Base-by-base conservation (phyloP, 2,113 vertebrate species). In the Eleginops maclovinus region DNA sequence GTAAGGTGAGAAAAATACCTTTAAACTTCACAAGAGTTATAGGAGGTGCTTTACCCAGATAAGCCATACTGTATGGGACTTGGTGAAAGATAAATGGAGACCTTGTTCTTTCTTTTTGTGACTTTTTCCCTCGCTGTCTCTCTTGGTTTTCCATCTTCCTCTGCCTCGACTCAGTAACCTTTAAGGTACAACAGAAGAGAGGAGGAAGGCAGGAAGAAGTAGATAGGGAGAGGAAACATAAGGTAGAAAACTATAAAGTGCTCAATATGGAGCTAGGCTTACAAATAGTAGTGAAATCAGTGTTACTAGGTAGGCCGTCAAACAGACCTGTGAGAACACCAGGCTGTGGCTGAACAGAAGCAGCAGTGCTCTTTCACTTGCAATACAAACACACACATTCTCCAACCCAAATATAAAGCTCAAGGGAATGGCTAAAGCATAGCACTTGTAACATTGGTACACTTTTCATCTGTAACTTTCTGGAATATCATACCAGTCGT, bases 91-190 rank as follows among this genome's bases (percentile, higher is more conserved):
- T 75, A 85, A 89, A 90, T 90, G 77, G 83, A 86, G 59, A 63
- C 60, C 75, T 83, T 75, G 53, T 77, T 88, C 66, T 73, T 85
- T 75, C 28, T 77, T 82, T 76, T 83, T 75, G 79, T 50, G 72
- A 86, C 74, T 84, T 83, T 53, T 64, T 28, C 60, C 21, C 64
- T 66, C 1, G 9, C 76, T 26, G 70, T 87, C 79, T 68, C 71
- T 55, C 16, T 72, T 61, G 83, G 68, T 79, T 83, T 73, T 90
- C 86, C 83, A 87, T 90, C 87, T 91, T 87, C 59, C 76, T 75
- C 79, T 50, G 70, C 58, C 63, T 84, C 31, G n/a, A 83, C 83
- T 84, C 71, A 3, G 79, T 89, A 86, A 85, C 81, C 67, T 88
- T 86, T 88, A 85, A 85, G 80, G 50, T 59, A 73, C 76, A 49